These are phyloP conservation scores for Esox masquinongy DNA, from an alignment of 2,797 vertebrate genomes.

Conservation along the genomic window DNA sequence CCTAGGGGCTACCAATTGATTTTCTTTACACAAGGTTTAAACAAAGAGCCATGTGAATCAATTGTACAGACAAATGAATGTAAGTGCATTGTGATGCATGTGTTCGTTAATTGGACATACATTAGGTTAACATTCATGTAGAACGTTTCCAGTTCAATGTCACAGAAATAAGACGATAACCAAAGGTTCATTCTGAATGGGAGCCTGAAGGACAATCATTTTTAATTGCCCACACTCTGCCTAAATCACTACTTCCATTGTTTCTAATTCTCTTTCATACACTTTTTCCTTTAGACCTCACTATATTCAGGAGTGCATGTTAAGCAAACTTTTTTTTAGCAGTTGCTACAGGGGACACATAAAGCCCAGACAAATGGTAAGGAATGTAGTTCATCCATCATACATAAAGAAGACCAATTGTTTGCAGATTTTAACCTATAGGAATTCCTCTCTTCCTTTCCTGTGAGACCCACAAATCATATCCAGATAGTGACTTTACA, in stretches of 20 bases:
- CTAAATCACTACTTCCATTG: not conserved
- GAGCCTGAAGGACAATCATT: not conserved
- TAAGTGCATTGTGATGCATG: not conserved
- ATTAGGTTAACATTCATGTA: not conserved
- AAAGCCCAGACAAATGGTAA: constrained; percentile 68
- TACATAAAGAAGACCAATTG: constrained; percentile 59
- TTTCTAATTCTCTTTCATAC: not conserved
- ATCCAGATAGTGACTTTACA: constrained; percentile 37
- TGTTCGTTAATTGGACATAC: not conserved
- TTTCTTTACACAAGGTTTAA: not conserved
- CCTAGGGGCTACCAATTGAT: not conserved
- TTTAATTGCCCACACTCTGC: not conserved
- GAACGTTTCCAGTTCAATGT: not conserved
- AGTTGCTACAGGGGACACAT: constrained; percentile 50
- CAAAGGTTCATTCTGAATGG: not conserved
- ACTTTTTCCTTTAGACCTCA: constrained; percentile 27
- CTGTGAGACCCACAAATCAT: constrained; percentile 68
- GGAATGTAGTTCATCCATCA: constrained; percentile 59
- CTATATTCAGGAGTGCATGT: constrained; percentile 62
- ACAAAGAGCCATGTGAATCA: not conserved
- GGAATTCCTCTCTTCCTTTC: constrained; percentile 55
- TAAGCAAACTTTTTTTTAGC: constrained; percentile 64
- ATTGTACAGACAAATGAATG: not conserved
- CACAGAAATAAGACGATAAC: not conserved
- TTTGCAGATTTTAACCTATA: constrained; percentile 78